Conservation (phyloP, 1,140 invertebrate genomes). For the Conus ventricosus region DNA sequence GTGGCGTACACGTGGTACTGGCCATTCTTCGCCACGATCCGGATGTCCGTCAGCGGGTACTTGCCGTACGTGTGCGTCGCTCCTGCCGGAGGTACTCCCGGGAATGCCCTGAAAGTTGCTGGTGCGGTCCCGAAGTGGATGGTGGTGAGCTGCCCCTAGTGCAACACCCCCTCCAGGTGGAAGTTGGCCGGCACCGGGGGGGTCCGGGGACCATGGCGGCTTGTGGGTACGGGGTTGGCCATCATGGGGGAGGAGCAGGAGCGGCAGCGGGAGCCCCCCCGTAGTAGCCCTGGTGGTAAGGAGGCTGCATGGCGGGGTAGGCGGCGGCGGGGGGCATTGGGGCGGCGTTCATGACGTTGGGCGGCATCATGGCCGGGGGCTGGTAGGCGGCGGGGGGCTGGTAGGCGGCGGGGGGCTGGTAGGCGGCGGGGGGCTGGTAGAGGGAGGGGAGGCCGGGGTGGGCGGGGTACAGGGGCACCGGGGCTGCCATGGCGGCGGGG, state of each 20-base stretch:
- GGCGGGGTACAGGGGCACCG: not conserved
- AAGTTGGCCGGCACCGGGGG: not conserved
- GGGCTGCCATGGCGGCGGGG: not conserved
- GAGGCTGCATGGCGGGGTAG: not conserved
- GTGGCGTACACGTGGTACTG: constrained; percentile 51
- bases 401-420: not conserved
- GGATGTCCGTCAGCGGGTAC: constrained; percentile 44
- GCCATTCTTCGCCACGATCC: constrained; percentile 38
- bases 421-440: not conserved
- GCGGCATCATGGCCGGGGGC: no score
- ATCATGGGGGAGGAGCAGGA: not conserved
- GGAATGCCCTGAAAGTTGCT: constrained; percentile 44
- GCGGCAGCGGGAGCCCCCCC: not conserved
- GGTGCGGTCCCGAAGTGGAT: constrained; percentile 36
- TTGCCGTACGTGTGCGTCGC: constrained; percentile 43
- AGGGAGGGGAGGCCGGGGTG: not conserved
- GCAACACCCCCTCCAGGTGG: constrained; percentile 40
- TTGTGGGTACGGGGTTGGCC: not conserved
- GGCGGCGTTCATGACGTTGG: no score
- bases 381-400: not conserved
- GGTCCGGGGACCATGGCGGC: not conserved
- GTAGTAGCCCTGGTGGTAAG: not conserved
- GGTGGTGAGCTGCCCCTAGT: constrained; percentile 43
- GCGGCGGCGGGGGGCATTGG: not conserved
- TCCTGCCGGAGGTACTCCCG: constrained; percentile 41